A percentile compares a stretch with the other conserved stretches of the same genome.
These are phyloP conservation scores for Leucopsar rothschildi DNA, from an alignment of 2,113 vertebrate genomes.

Conservation along the genomic window DNA sequence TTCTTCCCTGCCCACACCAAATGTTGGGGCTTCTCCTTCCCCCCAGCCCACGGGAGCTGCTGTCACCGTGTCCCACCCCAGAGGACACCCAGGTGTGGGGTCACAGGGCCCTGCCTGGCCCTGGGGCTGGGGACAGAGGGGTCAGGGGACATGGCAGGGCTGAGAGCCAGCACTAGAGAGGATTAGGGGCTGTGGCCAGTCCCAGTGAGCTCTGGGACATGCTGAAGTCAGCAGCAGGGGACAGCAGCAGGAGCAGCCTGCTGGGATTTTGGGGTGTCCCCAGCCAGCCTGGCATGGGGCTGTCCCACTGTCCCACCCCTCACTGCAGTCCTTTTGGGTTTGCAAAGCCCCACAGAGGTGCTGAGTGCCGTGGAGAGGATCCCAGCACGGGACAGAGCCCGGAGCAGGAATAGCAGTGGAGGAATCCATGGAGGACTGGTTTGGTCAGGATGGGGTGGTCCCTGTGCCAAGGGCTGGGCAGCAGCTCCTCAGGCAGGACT, in stretches of 20 bases:
- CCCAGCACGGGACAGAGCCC: rapidly evolving
- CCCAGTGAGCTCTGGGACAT: background rate
- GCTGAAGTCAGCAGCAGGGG: background rate
- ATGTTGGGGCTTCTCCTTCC: constrained; percentile 25
- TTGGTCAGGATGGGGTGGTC: rapidly evolving
- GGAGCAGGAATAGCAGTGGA: rapidly evolving
- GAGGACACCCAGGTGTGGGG: rapidly evolving
- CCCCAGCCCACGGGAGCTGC: background rate
- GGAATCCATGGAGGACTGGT: rapidly evolving
- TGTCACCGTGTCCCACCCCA: background rate
- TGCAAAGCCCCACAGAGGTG: background rate
- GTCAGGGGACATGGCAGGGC: background rate
- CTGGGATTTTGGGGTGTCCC: background rate
- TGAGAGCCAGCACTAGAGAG: background rate
- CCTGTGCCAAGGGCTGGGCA: background rate
- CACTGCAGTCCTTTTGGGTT: rapidly evolving
- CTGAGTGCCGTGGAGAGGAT: background rate
- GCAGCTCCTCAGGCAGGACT: background rate
- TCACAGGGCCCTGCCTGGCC: background rate
- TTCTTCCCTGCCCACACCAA: background rate
- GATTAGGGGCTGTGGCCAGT: background rate
- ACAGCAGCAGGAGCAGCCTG: background rate
- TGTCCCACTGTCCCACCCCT: background rate
- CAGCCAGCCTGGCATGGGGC: background rate
- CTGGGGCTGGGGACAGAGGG: rapidly evolving